A percentile compares a stretch with the other conserved stretches of the same genome.
phyloP scores from a whole-genome alignment of 2,797 vertebrate genomes.

The Liparis tanakae region DNA sequence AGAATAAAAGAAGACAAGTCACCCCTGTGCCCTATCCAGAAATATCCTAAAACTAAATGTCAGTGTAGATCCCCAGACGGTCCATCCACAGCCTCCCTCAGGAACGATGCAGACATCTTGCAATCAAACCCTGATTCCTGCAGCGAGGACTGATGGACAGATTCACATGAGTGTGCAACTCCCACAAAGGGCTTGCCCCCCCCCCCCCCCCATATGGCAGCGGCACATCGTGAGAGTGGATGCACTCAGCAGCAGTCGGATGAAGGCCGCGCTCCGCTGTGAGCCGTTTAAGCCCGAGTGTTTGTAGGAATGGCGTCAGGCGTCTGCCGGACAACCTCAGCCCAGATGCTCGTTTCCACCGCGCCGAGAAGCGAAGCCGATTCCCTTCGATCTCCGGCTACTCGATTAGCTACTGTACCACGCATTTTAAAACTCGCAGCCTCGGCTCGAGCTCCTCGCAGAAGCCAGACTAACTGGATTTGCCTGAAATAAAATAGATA shows the following conservation, averaged over 20 bases:
- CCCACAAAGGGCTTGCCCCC: conserved; percentile 28
- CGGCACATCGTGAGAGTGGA: conserved; percentile 34
- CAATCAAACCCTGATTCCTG: conserved; percentile 14
- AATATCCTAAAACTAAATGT: conserved; percentile 26
- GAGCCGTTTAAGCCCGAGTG: conserved; percentile 64
- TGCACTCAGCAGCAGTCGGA: conserved; percentile 36
- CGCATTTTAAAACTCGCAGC: conserved; percentile 44
- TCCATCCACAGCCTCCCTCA: conserved; percentile 11
- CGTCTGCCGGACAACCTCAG: conserved; percentile 69
- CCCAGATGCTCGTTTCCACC: conserved; percentile 74
- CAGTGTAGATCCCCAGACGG: conserved; percentile 24
- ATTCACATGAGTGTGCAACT: conserved; percentile 28
- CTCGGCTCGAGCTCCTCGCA: conserved; percentile 19
- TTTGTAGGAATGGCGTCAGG: conserved; percentile 63
- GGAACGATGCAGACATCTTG: conserved; percentile 22
- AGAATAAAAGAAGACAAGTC: conserved; percentile 25
- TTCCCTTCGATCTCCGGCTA: conserved; percentile 43
- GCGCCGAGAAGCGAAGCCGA: conserved; percentile 44
- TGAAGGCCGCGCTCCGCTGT: conserved; percentile 26
- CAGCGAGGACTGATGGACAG: not conserved
- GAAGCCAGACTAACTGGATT: conserved; percentile 31
- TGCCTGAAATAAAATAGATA: conserved; percentile 43
- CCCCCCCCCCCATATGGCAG: conserved; percentile 49
- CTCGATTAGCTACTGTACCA: conserved; percentile 41
- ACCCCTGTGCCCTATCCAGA: conserved; percentile 22